Evolutionary conservation across 1,140 invertebrate genomes (phyloP).

Genomic region (Drosophila lacteicornis): DNA sequence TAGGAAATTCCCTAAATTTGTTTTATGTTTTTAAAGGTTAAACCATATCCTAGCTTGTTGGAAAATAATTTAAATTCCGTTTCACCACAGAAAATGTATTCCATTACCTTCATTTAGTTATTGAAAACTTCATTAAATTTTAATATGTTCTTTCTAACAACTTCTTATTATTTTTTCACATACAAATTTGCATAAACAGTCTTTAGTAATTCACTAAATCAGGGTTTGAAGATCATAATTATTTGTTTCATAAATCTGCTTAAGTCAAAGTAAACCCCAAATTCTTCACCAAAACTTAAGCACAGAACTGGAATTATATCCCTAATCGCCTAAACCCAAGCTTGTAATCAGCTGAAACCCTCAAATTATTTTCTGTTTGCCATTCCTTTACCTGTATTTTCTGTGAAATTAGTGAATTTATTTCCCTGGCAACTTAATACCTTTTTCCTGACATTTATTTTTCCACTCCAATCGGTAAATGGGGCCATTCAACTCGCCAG

Average conservation of each 20-base stretch:
- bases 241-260: not conserved
- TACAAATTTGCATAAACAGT: too few species aligned
- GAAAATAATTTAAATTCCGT: not conserved
- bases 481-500: conserved; percentile 37
- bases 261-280: not conserved
- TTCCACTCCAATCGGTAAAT: conserved; percentile 18
- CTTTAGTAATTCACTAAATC: not conserved
- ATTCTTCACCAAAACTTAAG: not conserved
- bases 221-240: not conserved
- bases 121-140: not conserved
- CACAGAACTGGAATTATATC: not conserved
- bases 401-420: conserved; percentile 24
- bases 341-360: conserved; percentile 1
- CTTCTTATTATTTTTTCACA: too few species aligned
- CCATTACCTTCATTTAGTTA: not conserved
- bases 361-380: not conserved
- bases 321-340: not conserved
- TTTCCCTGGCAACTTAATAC: conserved; percentile 11
- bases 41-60: not conserved
- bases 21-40: not conserved
- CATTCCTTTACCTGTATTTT: not conserved
- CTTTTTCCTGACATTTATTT: conserved; percentile 5
- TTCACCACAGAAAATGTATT: not conserved
- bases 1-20: too few species aligned
- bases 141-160: too few species aligned